Conservation (phyloP, 2,888 invertebrate species). For the Apoda limacodes region DNA sequence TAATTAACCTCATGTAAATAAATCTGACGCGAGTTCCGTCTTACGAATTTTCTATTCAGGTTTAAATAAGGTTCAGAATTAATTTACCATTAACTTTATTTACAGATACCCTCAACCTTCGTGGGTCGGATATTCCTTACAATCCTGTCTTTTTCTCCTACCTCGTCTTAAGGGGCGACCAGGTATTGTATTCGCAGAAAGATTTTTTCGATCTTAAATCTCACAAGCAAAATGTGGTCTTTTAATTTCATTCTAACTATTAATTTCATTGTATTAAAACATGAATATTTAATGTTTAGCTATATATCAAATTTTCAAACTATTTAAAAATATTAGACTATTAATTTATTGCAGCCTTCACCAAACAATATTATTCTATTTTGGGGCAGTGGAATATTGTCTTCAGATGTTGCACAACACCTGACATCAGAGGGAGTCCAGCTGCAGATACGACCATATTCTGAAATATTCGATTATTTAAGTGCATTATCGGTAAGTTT, state of each 20-base stretch:
- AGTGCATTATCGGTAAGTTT: slow-evolving; percentile 43
- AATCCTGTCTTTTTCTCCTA: slow-evolving; percentile 93
- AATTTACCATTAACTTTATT: too few relatives aligned
- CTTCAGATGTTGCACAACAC: slow-evolving; percentile 67
- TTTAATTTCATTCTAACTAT: too few relatives aligned
- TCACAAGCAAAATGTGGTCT: too few relatives aligned
- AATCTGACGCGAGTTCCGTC: too few relatives aligned
- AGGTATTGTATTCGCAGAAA: too few relatives aligned
- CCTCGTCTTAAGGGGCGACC: slow-evolving; percentile 69
- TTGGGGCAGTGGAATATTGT: slow-evolving; percentile 71
- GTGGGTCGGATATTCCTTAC: slow-evolving; percentile 91
- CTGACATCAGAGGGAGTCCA: slow-evolving; percentile 67
- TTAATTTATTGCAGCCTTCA: slow-evolving; percentile 26
- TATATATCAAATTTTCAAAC: too few relatives aligned
- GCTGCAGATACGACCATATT: slow-evolving; percentile 69
- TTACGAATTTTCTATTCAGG: too few relatives aligned
- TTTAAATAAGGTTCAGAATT: too few relatives aligned
- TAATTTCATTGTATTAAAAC: too few relatives aligned
- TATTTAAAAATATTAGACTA: neutral
- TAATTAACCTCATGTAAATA: too few relatives aligned
- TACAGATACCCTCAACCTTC: slow-evolving; percentile 86
- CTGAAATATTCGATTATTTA: slow-evolving; percentile 66
- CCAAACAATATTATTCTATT: slow-evolving; percentile 70
- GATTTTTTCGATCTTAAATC: too few relatives aligned
- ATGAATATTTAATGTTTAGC: too few relatives aligned